Conservation (phyloP, 2,113 vertebrate genomes). For the Bostrychus sinensis region DNA sequence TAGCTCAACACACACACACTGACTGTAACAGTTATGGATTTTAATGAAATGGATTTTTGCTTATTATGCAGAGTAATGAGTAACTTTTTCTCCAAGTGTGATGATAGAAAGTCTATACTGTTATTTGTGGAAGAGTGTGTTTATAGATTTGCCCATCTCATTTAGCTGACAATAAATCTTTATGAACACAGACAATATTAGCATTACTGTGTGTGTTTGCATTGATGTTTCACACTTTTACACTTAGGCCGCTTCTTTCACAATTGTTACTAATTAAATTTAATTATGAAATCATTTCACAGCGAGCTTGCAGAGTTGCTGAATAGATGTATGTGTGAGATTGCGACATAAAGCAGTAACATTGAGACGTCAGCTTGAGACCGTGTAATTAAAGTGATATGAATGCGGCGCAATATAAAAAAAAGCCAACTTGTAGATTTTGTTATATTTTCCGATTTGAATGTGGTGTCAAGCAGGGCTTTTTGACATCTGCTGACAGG, state of each 20-base stretch:
- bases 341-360: background rate
- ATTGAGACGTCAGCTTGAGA: background rate
- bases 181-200: background rate
- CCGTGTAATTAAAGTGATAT: constrained; percentile 1
- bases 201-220: constrained; percentile 12
- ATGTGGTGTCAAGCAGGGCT: constrained; percentile 1
- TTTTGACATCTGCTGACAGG: constrained; percentile 24
- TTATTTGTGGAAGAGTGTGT: background rate
- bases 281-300: constrained; percentile 31
- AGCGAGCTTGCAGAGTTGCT: constrained; percentile 17
- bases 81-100: constrained; percentile 3
- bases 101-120: background rate
- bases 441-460: constrained; percentile 17
- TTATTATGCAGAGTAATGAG: constrained; percentile 28
- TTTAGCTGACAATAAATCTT: constrained; percentile 22
- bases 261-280: constrained; percentile 24
- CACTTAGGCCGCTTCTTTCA: background rate
- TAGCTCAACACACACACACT: background rate
- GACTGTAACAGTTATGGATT: background rate
- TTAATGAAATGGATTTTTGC: constrained; percentile 30
- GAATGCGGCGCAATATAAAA: constrained; percentile 6
- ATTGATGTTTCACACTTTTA: constrained; percentile 9
- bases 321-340: constrained; percentile 9
- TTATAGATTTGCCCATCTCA: constrained; percentile 4
- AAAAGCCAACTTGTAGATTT: constrained; percentile 19